Percentiles rank a stretch among this genome's conserved stretches.
Conservation (phyloP, 2,113 vertebrate species). For the Numenius arquata region DNA sequence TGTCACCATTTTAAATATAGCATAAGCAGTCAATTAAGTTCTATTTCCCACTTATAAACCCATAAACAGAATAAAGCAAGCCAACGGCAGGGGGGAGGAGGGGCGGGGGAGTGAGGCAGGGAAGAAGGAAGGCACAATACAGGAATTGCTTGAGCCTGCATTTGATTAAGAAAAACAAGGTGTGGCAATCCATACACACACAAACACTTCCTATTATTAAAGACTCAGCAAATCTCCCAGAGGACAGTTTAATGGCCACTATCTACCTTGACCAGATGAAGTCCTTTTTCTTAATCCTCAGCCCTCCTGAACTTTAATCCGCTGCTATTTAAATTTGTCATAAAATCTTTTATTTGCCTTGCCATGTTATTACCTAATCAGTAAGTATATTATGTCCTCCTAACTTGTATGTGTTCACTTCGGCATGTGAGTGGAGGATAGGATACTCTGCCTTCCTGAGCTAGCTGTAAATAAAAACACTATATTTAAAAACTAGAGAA, state of each 20-base stretch:
- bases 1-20: slow-evolving; percentile 8
- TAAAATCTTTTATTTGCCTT: slow-evolving; percentile 25
- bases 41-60: not conserved
- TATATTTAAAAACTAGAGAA: not conserved
- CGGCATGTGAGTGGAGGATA: not conserved
- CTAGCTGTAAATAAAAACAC: not conserved
- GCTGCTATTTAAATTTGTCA: slow-evolving; percentile 20
- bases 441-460: not conserved
- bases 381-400: not conserved
- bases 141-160: not conserved
- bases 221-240: slow-evolving; percentile 3
- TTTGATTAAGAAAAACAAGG: not conserved
- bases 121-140: not conserved
- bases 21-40: not conserved
- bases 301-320: not conserved
- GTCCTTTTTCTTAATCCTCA: not conserved
- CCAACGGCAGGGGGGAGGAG: not conserved
- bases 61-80: not conserved
- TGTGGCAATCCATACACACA: not conserved
- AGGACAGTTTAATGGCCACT: not conserved
- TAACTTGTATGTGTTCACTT: not conserved
- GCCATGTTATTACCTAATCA: slow-evolving; percentile 15
- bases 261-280: slow-evolving; percentile 28
- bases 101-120: not conserved
- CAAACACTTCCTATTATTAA: not conserved